A percentile compares a stretch with the other conserved stretches of the same genome.
These are phyloP conservation scores for Halisarca cf. caerulea DNA, from an alignment of 37 sponge, comb jelly and placozoan species.

Conservation along the genomic window DNA sequence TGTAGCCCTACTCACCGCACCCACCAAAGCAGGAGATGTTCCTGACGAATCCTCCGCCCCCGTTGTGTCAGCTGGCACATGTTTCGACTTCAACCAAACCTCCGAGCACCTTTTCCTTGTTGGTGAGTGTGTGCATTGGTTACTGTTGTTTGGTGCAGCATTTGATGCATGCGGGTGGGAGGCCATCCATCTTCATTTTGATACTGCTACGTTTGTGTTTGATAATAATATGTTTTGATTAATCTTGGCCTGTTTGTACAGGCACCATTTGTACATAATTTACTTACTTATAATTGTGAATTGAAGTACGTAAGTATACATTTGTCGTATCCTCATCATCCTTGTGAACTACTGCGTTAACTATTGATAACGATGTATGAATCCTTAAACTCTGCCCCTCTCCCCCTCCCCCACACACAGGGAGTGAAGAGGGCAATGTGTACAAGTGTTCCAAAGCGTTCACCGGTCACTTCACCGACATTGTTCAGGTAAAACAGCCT, in stretches of 20 bases:
- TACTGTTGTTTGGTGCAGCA: too few relatives aligned
- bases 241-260: too few relatives aligned
- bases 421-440: conserved; percentile 90
- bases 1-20: conserved; percentile 69
- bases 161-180: background rate
- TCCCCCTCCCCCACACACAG: background rate
- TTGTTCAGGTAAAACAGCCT: conserved; percentile 48
- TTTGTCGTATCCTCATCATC: too few relatives aligned
- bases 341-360: too few relatives aligned
- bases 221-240: too few relatives aligned
- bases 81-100: conserved; percentile 83
- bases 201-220: too few relatives aligned
- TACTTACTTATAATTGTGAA: too few relatives aligned
- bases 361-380: too few relatives aligned
- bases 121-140: conserved; percentile 48
- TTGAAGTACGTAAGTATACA: too few relatives aligned
- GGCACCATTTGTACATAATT: too few relatives aligned
- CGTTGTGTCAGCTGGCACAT: conserved; percentile 69
- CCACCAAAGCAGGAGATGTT: conserved; percentile 53
- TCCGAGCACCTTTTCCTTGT: conserved; percentile 88
- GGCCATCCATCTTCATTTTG: background rate
- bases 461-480: conserved; percentile 80
- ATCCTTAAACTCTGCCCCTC: too few relatives aligned
- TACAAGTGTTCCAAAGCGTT: conserved; percentile 97
- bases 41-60: conserved; percentile 39